phyloP scores from a whole-genome alignment of 2,113 vertebrate species.

The Plestiodon gilberti region DNA sequence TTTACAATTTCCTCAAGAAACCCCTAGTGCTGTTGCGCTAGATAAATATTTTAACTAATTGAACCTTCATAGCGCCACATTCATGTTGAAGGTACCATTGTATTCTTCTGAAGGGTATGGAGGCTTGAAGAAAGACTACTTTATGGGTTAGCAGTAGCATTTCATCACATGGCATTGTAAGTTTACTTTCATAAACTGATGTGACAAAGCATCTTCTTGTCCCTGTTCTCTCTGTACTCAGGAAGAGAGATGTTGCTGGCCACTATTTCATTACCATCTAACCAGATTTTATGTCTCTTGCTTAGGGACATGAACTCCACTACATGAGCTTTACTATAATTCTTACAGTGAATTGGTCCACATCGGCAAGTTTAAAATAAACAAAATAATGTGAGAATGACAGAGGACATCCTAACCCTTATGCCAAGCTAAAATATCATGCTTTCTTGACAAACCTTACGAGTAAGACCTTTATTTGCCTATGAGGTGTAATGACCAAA shows the following conservation, averaged over 20 bases:
- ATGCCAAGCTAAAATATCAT: too few relatives aligned
- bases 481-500: too few relatives aligned
- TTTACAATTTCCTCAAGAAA: neutral
- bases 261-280: neutral
- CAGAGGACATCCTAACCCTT: neutral
- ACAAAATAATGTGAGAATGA: neutral
- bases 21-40: neutral
- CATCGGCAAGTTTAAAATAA: neutral
- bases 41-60: neutral
- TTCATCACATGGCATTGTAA: neutral
- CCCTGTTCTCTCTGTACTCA: neutral
- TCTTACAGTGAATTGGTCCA: neutral
- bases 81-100: neutral
- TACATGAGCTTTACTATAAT: too few relatives aligned
- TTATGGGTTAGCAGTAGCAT: neutral
- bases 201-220: neutral
- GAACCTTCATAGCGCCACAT: neutral
- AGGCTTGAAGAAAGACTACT: neutral
- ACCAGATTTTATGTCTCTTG: neutral
- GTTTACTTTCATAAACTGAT: constrained; percentile 9
- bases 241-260: neutral
- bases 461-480: too few relatives aligned
- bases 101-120: constrained; percentile 7
- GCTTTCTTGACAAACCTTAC: too few relatives aligned
- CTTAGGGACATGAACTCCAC: too few relatives aligned